phyloP scores from a whole-genome alignment of 2,888 invertebrate genomes.

The Zygaena filipendulae region DNA sequence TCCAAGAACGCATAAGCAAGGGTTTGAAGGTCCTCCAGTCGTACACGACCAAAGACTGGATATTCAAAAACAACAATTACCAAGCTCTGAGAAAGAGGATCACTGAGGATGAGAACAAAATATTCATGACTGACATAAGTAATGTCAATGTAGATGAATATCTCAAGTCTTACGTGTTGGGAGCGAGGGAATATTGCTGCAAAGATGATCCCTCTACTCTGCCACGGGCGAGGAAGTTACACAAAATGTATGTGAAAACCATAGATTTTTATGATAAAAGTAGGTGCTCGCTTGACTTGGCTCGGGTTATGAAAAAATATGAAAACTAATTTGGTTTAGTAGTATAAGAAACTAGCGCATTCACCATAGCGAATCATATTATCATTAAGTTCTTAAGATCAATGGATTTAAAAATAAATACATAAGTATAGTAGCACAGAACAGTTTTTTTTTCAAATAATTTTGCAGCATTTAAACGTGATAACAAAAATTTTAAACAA shows the following conservation, averaged over 20 bases:
- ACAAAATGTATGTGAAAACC: conserved; percentile 67
- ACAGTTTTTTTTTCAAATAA: no score
- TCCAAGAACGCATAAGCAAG: conserved; percentile 71
- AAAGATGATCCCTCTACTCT: conserved; percentile 84
- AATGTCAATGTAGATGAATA: conserved; percentile 33
- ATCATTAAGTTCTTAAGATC: no score
- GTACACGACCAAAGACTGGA: conserved; percentile 86
- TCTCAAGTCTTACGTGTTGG: conserved; percentile 73
- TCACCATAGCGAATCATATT: no score
- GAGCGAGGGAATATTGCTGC: conserved; percentile 81
- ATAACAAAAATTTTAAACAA: no score
- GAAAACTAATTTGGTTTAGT: no score
- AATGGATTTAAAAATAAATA: no score
- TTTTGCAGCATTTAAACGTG: no score
- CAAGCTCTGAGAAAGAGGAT: conserved; percentile 62
- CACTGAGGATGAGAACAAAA: conserved; percentile 64
- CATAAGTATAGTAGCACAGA: no score
- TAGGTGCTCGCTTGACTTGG: no score
- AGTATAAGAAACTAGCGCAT: no score
- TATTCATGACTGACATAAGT: conserved; percentile 67
- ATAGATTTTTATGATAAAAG: conserved; percentile 64
- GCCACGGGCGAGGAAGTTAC: conserved; percentile 74
- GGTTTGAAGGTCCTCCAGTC: conserved; percentile 77
- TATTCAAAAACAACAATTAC: conserved; percentile 74
- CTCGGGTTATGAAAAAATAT: no score